Evolutionary conservation across 2,888 invertebrate genomes (phyloP), one percentile per base, ranked within the genome.

Genomic region (Mongoloraphidia duomilia): DNA sequence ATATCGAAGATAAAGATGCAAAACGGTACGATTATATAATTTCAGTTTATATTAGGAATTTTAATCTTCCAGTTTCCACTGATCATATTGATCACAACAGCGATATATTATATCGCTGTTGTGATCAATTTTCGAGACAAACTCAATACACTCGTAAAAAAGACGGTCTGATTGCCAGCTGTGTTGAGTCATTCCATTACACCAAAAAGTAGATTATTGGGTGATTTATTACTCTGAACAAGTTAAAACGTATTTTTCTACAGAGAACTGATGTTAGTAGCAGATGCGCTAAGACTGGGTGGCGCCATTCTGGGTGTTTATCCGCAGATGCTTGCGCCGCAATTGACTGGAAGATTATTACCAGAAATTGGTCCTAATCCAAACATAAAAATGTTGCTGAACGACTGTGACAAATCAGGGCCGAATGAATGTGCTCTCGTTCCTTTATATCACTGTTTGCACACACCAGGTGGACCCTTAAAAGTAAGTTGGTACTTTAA

Each of bases 401-500:
- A 84, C 49, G 94, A 95, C 58, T 97, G 96, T 63, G 94, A 96
- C 64, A 76, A 77, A 14, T 84, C 87, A 60, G 96, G 96, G 0
- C 84, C 89, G 35, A 78, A 80, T 44, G 84, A 95, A 61, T 95
- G 94, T 59, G 87, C 95, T 0, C 67, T 97, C 46, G 74, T 95
- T 56, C 96, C 97, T 0, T 79, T 90, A 0, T 94, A 94, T 66
- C 96, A 97, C 65, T 96, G 95, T 60, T 72, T 96, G 53, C 96
- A 97, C 63, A 96, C 97, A 1, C 97, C 97, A n/a, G 97, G 97
- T 41, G 97, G 97, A 2, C 97, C 97, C 0, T 70, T 97, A 6
- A 96, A 97, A 74, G 90, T 88, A 64, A 45, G 34, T n/a, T 13
- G 13, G 17, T 9, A 34, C 14, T 26, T 4, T 12, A 14, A 41